Evolutionary conservation across 2,113 vertebrate genomes (phyloP), one percentile per base, ranked within the genome.

Genomic region (Euleptes europaea): DNA sequence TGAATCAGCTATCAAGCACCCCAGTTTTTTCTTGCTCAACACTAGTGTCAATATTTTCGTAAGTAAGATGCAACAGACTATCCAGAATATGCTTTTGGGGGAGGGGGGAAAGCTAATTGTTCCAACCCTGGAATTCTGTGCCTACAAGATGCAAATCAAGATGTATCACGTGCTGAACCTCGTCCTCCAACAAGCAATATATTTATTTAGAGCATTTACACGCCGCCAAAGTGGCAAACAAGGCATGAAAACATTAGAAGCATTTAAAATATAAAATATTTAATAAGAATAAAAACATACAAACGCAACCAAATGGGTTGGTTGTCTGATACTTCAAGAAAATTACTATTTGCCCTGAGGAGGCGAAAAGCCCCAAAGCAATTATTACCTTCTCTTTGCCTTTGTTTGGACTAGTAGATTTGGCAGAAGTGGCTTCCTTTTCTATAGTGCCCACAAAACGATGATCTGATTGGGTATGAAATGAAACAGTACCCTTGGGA

Each of bases 401-500:
- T 97, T 99, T 99, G 94, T 97, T 98, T 88, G 98, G 99, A 94
- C 98, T 99, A 91, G 94, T 96, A 89, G 97, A 97, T 97, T 99
- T 99, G 81, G 96, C 93, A 90, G 96, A 95, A 91, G 94, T 92
- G 49, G 98, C 96, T 95, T 99, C 98, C 92, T 98, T 99, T 90
- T 99, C 98, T 94, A 99, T 96, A 91, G 98, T 97, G 47, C 98
- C 98, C 89, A 98, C 87, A 89, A 98, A 99, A 88, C 97, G 98
- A 93, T 99, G 98, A 92, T 99, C 99, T 92, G 98, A 99, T 91
- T 99, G 98, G 31, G 97, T 99, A 92, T 99, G 98, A 94, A 99
- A 99, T 66, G 98, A 99, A 94, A 99, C 99, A 0, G 98, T 98
- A 92, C 99, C 98, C 90, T 99, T 99, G 21, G 98, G 98, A 92